Conservation (phyloP, 2,888 invertebrate genomes). For the Neoaliturus tenellus region DNA sequence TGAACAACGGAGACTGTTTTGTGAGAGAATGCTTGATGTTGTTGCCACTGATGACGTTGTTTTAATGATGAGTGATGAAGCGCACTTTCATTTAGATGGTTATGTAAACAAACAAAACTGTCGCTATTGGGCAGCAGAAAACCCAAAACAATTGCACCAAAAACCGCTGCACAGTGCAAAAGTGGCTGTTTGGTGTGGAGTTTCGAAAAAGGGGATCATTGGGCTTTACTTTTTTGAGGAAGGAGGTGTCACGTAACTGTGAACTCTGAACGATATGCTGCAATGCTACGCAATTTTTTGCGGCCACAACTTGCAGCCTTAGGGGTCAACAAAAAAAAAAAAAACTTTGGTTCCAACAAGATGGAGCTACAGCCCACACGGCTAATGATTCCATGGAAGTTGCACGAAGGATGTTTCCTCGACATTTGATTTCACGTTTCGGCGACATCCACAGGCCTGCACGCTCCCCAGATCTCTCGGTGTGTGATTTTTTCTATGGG, state of each 20-base stretch:
- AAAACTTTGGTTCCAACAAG: constrained; percentile 38
- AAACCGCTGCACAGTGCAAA: too few relatives aligned
- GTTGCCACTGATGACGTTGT: neutral
- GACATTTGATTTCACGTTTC: constrained; percentile 5
- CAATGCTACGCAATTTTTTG: constrained; percentile 53
- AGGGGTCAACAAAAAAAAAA: constrained; percentile 28
- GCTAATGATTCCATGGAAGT: constrained; percentile 18
- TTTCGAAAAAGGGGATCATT: constrained; percentile 55
- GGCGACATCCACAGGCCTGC: constrained; percentile 37
- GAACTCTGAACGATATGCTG: constrained; percentile 47
- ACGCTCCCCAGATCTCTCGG: constrained; percentile 47
- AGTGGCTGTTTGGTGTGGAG: constrained; percentile 57
- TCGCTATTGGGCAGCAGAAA: constrained; percentile 3
- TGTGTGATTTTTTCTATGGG: constrained; percentile 51
- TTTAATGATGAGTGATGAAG: too few relatives aligned
- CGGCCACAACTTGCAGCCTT: constrained; percentile 48
- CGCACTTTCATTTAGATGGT: too few relatives aligned
- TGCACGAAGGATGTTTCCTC: constrained; percentile 5
- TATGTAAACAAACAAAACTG: too few relatives aligned
- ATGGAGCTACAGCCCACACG: constrained; percentile 42
- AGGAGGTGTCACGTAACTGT: constrained; percentile 11
- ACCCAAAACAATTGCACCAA: constrained; percentile 32
- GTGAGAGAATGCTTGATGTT: constrained; percentile 3
- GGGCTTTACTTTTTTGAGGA: constrained; percentile 59
- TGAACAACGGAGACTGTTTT: neutral